Conservation (phyloP, 2,113 vertebrate genomes). For the Mobula birostris region DNA sequence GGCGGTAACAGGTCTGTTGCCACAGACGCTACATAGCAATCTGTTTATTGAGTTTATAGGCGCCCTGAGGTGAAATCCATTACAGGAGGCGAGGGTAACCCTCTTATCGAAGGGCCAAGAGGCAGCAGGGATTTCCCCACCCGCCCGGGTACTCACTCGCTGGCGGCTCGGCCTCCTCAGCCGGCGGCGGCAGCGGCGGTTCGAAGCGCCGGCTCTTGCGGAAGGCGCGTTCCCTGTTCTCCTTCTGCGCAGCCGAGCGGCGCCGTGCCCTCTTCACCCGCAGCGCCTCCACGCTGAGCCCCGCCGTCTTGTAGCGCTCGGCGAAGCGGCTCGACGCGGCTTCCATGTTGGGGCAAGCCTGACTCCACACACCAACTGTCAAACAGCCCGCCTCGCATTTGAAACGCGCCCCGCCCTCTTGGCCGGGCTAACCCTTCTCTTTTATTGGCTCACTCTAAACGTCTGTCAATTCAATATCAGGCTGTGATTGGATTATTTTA, state of each 20-base stretch:
- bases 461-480: too few relatives aligned
- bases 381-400: neutral
- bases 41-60: too few relatives aligned
- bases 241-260: neutral
- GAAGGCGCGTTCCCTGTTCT: neutral
- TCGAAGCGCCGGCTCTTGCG: neutral
- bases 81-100: neutral
- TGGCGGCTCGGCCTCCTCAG: neutral
- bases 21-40: too few relatives aligned
- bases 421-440: too few relatives aligned
- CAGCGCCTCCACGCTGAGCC: neutral
- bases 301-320: slow-evolving; percentile 19
- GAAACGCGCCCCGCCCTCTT: neutral
- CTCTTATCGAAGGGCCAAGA: neutral
- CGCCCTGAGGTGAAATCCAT: too few relatives aligned
- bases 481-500: too few relatives aligned
- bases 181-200: neutral
- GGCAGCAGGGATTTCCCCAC: too few relatives aligned
- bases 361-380: too few relatives aligned
- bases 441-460: too few relatives aligned
- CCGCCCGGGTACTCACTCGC: neutral
- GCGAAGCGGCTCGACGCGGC: neutral
- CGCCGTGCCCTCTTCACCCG: neutral
- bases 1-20: too few relatives aligned
- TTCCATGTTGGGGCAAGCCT: neutral